Conservation (phyloP, 2,113 vertebrate genomes). For the Nothoprocta pentlandii region DNA sequence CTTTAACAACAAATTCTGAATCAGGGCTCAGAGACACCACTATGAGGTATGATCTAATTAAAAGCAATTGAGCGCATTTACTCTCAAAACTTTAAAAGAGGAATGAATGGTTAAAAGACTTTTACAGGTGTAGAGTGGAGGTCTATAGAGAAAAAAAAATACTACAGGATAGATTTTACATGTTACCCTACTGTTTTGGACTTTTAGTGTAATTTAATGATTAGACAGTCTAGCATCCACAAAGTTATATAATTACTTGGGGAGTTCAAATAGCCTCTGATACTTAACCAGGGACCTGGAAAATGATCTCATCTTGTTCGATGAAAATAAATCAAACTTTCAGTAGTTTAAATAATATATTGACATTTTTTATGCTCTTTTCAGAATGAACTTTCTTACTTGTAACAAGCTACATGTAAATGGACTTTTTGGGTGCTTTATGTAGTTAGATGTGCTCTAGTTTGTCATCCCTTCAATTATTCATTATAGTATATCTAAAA, state of each 20-base stretch:
- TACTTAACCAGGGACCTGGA: neutral
- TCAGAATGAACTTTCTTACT: neutral
- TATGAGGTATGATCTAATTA: neutral
- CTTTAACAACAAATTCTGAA: neutral
- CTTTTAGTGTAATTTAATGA: neutral
- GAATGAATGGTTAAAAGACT: neutral
- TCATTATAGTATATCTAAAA: constrained; percentile 18
- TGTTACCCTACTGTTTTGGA: neutral
- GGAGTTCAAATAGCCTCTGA: neutral
- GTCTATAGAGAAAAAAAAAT: neutral
- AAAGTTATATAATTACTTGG: neutral
- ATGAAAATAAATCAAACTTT: neutral
- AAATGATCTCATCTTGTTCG: neutral
- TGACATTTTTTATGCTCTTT: neutral
- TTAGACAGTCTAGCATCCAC: neutral
- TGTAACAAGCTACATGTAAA: neutral
- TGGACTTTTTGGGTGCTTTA: neutral
- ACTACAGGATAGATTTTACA: neutral
- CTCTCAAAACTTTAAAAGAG: neutral
- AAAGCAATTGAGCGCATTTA: neutral
- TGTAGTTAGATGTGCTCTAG: neutral
- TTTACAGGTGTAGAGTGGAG: neutral
- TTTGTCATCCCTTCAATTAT: constrained; percentile 42
- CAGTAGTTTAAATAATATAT: accelerated
- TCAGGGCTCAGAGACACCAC: neutral